phyloP scores from a whole-genome alignment of 92 coral and sea anemone genomes.

The Desmophyllum pertusum region DNA sequence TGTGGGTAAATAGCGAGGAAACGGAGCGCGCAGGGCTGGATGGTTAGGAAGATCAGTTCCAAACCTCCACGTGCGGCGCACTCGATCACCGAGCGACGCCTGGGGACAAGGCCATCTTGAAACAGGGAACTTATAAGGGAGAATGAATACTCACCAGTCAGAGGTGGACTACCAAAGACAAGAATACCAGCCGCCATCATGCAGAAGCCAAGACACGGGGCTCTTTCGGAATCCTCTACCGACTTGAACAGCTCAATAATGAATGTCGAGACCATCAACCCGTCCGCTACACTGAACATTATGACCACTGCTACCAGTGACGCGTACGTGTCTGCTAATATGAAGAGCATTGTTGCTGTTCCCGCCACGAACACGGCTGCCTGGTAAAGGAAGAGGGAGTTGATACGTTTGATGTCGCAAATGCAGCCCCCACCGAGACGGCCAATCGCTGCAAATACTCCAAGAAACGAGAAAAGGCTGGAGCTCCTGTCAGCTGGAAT shows the following conservation, averaged over 20 bases:
- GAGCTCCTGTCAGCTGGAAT: slow-evolving; percentile 49
- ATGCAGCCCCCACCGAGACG: slow-evolving; percentile 52
- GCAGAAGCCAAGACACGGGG: slow-evolving; percentile 19
- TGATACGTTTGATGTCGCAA: slow-evolving; percentile 50
- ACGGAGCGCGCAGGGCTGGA: no score
- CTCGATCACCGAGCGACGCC: no score
- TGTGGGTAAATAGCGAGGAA: no score
- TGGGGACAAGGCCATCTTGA: no score
- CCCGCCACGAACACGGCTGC: slow-evolving; percentile 27
- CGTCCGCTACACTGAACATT: slow-evolving; percentile 28
- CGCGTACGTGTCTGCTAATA: slow-evolving; percentile 15
- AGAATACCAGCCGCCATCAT: slow-evolving; percentile 20
- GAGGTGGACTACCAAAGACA: slow-evolving; percentile 25
- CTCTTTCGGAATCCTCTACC: slow-evolving; percentile 24
- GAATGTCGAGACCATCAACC: slow-evolving; percentile 19
- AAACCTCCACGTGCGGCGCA: no score
- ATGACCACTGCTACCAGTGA: slow-evolving; percentile 15
- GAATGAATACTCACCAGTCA: slow-evolving; percentile 42
- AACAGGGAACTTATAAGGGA: no score
- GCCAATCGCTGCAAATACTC: slow-evolving; percentile 50
- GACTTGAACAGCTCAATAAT: slow-evolving; percentile 26
- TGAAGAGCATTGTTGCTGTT: not conserved
- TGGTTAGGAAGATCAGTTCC: no score
- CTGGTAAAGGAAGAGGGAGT: slow-evolving; percentile 53
- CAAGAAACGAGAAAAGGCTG: slow-evolving; percentile 48